Conservation (phyloP, 2,797 vertebrate genomes). For the Syngnathus acus region DNA sequence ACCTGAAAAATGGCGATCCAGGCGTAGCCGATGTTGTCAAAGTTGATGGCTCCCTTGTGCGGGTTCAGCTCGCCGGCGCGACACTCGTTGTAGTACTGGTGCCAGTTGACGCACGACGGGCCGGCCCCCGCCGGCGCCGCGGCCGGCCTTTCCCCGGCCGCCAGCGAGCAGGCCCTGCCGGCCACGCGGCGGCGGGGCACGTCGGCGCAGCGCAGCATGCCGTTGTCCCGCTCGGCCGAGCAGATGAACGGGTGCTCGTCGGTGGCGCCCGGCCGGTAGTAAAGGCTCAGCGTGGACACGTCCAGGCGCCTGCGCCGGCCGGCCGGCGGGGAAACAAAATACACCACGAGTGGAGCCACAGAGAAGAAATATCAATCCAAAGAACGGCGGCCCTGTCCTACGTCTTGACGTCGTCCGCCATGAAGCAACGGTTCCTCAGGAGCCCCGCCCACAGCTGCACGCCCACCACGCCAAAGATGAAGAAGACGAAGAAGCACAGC, state of each 20-base stretch:
- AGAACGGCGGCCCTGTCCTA: constrained; percentile 50
- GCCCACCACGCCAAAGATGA: constrained; percentile 93
- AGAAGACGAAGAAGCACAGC: constrained; percentile 96
- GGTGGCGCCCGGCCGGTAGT: constrained; percentile 82
- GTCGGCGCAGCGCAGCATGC: constrained; percentile 86
- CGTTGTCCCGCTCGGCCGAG: constrained; percentile 83
- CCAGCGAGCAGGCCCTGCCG: constrained; percentile 77
- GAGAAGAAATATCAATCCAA: no score
- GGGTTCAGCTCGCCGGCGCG: constrained; percentile 85
- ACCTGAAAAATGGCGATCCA: constrained; percentile 99
- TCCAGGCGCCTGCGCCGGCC: no score
- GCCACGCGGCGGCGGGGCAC: constrained; percentile 80
- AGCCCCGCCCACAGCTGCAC: constrained; percentile 96
- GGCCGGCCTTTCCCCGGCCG: constrained; percentile 52
- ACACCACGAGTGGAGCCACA: no score
- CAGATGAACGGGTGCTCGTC: constrained; percentile 95
- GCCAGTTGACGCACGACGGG: constrained; percentile 87
- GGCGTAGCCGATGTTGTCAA: constrained; percentile 96
- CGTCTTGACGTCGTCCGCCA: constrained; percentile 81
- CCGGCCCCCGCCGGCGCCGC: constrained; percentile 24
- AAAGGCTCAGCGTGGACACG: constrained; percentile 61
- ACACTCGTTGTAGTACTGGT: constrained; percentile 88
- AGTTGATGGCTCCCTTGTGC: constrained; percentile 95
- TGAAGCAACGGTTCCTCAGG: constrained; percentile 90
- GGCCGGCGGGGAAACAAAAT: no score